These are phyloP conservation scores for Lepus oiostolus DNA, from an alignment of 2,797 vertebrate species.

Conservation along the genomic window DNA sequence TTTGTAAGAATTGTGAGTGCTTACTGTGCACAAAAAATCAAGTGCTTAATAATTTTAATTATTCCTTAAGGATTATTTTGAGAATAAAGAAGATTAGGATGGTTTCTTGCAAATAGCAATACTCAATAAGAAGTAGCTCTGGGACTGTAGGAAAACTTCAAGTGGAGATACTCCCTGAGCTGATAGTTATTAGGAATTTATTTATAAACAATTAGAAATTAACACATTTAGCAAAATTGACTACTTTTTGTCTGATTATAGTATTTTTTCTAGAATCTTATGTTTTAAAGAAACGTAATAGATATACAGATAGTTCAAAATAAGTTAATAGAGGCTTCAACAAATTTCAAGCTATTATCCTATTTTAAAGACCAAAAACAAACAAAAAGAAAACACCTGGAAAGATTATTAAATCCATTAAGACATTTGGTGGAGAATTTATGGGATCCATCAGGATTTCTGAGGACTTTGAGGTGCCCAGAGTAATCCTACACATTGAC, in stretches of 20 bases:
- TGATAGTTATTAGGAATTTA: not conserved
- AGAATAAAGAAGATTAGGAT: not conserved
- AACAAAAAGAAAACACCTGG: not conserved
- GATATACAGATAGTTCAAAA: not conserved
- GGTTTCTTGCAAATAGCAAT: not conserved
- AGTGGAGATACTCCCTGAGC: not conserved
- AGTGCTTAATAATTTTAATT: not conserved
- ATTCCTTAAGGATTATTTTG: not conserved
- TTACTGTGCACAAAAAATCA: not conserved
- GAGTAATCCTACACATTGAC: not conserved
- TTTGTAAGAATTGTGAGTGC: not conserved
- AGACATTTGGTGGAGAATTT: not conserved
- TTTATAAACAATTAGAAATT: not conserved
- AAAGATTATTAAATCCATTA: not conserved
- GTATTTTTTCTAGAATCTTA: not conserved
- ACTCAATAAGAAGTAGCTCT: not conserved
- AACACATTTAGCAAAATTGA: not conserved
- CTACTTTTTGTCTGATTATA: not conserved
- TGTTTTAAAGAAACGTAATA: not conserved
- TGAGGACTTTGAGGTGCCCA: not conserved
- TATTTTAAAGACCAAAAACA: not conserved
- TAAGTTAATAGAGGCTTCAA: not conserved
- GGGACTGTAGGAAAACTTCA: not conserved
- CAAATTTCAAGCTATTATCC: not conserved
- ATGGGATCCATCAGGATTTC: not conserved